These are phyloP conservation scores for Tadarida brasiliensis DNA, from an alignment of 2,797 vertebrate species.

Conservation along the genomic window DNA sequence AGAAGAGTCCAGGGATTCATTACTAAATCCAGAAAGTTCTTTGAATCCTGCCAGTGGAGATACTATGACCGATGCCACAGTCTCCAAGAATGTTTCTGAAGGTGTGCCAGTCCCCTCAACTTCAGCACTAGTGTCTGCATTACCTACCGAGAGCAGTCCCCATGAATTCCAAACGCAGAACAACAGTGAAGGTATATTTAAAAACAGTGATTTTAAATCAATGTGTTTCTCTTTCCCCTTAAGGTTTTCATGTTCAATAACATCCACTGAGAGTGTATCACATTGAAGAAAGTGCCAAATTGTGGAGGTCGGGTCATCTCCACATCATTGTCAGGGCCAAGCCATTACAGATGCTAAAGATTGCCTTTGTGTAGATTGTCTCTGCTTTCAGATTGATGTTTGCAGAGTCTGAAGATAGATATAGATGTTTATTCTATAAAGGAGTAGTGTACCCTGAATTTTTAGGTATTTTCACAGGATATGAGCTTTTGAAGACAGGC, in stretches of 20 bases:
- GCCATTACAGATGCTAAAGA: neutral
- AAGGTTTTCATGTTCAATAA: neutral
- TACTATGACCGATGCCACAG: slow-evolving; percentile 86
- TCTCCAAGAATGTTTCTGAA: slow-evolving; percentile 85
- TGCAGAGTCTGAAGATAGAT: neutral
- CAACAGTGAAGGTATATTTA: slow-evolving; percentile 93
- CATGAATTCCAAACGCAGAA: slow-evolving; percentile 90
- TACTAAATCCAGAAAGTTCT: slow-evolving; percentile 92
- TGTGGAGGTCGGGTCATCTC: neutral
- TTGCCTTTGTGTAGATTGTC: slow-evolving; percentile 6
- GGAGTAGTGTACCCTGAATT: neutral
- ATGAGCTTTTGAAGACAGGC: slow-evolving; percentile 20
- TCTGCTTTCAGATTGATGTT: slow-evolving; percentile 50
- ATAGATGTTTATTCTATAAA: slow-evolving; percentile 33
- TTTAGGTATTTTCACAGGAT: slow-evolving; percentile 56
- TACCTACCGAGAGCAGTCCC: slow-evolving; percentile 83
- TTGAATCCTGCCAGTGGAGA: slow-evolving; percentile 87
- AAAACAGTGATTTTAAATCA: slow-evolving; percentile 50
- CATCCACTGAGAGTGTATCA: slow-evolving; percentile 16
- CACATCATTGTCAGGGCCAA: slow-evolving; percentile 16
- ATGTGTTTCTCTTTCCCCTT: slow-evolving; percentile 57
- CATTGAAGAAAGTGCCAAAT: slow-evolving; percentile 31
- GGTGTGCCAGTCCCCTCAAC: slow-evolving; percentile 84
- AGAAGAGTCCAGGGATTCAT: slow-evolving; percentile 92
- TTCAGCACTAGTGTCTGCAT: slow-evolving; percentile 86